These are phyloP conservation scores for Indicator maculatus DNA, from an alignment of 2,113 vertebrate genomes.

Conservation along the genomic window DNA sequence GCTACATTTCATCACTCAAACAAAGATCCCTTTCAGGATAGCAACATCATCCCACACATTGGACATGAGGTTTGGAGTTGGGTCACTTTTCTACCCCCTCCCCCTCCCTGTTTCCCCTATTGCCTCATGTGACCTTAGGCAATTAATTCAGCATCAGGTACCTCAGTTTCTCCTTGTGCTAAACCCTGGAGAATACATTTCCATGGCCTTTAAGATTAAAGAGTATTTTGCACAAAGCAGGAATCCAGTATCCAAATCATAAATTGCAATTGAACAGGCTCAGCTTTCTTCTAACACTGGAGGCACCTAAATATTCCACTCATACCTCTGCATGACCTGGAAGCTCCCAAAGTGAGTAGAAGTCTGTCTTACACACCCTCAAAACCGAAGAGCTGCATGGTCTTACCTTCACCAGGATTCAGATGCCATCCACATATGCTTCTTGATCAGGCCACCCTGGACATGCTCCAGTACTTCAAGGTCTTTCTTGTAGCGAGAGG, in stretches of 20 bases:
- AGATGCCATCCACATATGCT: rapidly evolving
- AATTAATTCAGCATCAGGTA: neutral
- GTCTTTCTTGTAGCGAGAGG: neutral
- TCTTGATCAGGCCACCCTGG: neutral
- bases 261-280: neutral
- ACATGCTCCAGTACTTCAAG: neutral
- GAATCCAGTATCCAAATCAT: neutral
- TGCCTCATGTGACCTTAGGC: neutral
- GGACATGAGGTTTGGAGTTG: neutral
- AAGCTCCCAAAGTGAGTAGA: neutral
- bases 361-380: neutral
- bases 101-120: neutral
- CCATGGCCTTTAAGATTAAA: neutral
- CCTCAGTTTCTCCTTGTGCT: neutral
- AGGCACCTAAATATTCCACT: neutral
- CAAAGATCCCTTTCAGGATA: slow-evolving; percentile 20
- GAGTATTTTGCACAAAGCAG: neutral
- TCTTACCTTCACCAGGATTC: neutral
- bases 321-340: neutral
- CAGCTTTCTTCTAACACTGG: neutral
- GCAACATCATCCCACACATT: neutral
- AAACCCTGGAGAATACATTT: neutral
- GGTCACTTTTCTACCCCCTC: neutral
- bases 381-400: neutral
- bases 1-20: slow-evolving; percentile 11